A percentile compares a stretch with the other conserved stretches of the same genome.
phyloP scores from a whole-genome alignment of 2,888 invertebrate species.

The Rhamnusium bicolor region DNA sequence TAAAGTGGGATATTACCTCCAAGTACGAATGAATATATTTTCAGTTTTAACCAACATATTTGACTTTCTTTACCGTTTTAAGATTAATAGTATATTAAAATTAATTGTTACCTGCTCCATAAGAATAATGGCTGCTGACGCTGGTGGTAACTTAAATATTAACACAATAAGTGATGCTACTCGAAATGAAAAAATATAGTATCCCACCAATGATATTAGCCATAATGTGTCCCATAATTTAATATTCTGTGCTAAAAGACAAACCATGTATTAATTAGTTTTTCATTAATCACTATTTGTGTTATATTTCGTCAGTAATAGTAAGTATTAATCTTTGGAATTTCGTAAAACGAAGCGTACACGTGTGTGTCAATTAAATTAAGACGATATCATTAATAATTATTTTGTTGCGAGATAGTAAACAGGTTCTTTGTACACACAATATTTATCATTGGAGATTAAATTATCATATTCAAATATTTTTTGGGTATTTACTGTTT shows the following conservation, averaged over 20 bases:
- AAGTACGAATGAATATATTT: too few relatives aligned
- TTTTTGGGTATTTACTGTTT: too few relatives aligned
- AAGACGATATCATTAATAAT: too few relatives aligned
- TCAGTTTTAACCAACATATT: too few relatives aligned
- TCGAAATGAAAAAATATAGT: conserved; percentile 67
- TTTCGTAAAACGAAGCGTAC: too few relatives aligned
- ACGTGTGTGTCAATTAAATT: too few relatives aligned
- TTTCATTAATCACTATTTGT: neutral
- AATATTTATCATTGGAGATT: too few relatives aligned
- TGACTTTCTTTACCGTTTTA: too few relatives aligned
- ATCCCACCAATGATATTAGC: conserved; percentile 64
- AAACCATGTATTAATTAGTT: neutral
- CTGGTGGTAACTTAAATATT: conserved; percentile 73
- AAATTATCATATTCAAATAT: too few relatives aligned
- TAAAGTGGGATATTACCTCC: too few relatives aligned
- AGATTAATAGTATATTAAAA: conserved; percentile 51
- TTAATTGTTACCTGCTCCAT: conserved; percentile 74
- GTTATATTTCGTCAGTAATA: neutral
- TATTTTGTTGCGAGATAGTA: too few relatives aligned
- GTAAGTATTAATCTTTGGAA: neutral
- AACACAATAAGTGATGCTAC: conserved; percentile 69
- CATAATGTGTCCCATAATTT: conserved; percentile 70
- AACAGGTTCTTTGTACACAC: too few relatives aligned
- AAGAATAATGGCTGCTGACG: conserved; percentile 73
- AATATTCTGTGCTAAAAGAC: conserved; percentile 62